Conservation (phyloP, 30 jellyfish, hydroid and myxozoan species). For the Turritopsis dohrnii region DNA sequence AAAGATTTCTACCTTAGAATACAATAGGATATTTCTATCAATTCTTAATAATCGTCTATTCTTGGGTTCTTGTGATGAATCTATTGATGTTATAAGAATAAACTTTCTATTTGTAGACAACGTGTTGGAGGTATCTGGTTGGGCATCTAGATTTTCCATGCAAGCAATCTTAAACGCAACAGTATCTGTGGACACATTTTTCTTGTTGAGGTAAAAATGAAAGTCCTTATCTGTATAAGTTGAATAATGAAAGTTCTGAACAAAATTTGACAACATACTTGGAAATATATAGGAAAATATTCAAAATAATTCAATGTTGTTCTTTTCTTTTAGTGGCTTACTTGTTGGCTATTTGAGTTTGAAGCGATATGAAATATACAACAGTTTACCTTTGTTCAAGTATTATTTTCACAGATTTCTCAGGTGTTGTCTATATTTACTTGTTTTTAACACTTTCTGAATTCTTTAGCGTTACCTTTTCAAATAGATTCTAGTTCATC, state of each 20-base stretch:
- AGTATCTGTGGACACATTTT: conserved; percentile 71
- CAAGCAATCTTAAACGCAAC: conserved; percentile 46
- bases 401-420: conserved; percentile 54
- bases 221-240: too few species aligned
- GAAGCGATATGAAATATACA: conserved; percentile 40
- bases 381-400: conserved; percentile 40
- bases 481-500: too few species aligned
- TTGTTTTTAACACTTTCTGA: too few species aligned
- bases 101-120: conserved; percentile 50
- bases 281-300: too few species aligned
- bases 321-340: conserved; percentile 56
- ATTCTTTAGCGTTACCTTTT: too few species aligned
- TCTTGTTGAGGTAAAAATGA: conserved; percentile 50
- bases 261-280: too few species aligned
- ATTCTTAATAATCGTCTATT: not conserved
- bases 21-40: too few species aligned
- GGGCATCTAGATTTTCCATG: conserved; percentile 45
- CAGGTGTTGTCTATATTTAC: too few species aligned
- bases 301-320: too few species aligned
- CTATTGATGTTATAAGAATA: not conserved
- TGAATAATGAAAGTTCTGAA: too few species aligned
- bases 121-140: conserved; percentile 1
- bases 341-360: conserved; percentile 60
- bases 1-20: too few species aligned
- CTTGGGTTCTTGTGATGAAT: not conserved